Conservation (phyloP, 1,140 invertebrate species). For the Drosophila auraria region DNA sequence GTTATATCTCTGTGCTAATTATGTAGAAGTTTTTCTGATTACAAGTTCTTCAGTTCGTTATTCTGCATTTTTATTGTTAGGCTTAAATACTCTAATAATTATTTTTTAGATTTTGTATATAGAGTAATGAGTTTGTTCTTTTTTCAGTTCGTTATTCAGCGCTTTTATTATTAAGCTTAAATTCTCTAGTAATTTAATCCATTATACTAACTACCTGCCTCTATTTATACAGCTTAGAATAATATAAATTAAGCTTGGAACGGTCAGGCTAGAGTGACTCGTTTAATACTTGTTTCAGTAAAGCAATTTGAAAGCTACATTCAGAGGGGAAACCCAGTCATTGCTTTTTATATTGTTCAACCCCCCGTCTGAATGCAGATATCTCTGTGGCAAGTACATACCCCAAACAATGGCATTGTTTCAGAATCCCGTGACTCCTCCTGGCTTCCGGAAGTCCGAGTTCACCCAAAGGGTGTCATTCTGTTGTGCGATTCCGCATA, state of each 20-base stretch:
- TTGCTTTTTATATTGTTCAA: no score
- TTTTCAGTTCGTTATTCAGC: no score
- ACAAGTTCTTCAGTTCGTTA: no score
- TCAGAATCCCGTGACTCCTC: slow-evolving; percentile 90
- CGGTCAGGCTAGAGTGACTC: slow-evolving; percentile 1
- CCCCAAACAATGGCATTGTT: neutral
- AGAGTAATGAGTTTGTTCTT: no score
- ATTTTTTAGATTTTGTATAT: no score
- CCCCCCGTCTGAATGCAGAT: neutral
- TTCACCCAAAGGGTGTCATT: slow-evolving; percentile 90
- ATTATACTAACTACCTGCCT: neutral
- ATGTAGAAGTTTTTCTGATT: neutral
- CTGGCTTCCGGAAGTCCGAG: slow-evolving; percentile 93
- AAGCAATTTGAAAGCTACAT: neutral
- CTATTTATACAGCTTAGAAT: neutral
- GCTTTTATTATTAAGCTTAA: neutral
- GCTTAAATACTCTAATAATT: neutral
- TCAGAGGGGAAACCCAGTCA: neutral
- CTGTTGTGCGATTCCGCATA: slow-evolving; percentile 89
- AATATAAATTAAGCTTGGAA: neutral
- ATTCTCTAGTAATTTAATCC: neutral
- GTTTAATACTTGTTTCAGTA: neutral
- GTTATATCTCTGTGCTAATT: neutral
- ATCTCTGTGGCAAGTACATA: neutral
- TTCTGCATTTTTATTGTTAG: neutral